Percentiles rank a stretch among this genome's conserved stretches.
Conservation (phyloP, 2,888 invertebrate genomes). For the Cheilosia urbana region DNA sequence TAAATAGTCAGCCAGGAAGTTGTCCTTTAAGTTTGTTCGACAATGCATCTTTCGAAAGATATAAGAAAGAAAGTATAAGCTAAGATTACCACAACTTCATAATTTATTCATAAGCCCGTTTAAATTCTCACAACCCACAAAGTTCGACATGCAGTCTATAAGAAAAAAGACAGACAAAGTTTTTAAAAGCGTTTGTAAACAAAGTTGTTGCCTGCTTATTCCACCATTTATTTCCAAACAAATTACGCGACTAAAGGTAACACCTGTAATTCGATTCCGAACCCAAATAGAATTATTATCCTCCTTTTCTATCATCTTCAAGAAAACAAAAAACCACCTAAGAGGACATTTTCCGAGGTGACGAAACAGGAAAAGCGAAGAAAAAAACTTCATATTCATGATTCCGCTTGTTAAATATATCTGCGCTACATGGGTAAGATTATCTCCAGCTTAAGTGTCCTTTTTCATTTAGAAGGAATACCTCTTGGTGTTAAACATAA, state of each 20-base stretch:
- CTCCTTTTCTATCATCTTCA: background rate
- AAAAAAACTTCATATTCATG: conserved; percentile 35
- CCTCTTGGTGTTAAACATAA: conserved; percentile 37
- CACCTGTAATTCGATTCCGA: background rate
- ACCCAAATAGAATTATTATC: conserved; percentile 4
- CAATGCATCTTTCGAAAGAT: background rate
- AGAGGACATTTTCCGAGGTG: conserved; percentile 6
- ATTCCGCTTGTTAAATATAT: conserved; percentile 26
- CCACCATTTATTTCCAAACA: too few species aligned
- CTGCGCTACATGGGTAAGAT: too few species aligned
- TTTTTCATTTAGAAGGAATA: conserved; percentile 24
- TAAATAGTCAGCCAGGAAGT: too few species aligned
- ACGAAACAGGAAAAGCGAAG: background rate
- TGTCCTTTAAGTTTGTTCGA: too few species aligned
- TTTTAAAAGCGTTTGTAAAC: background rate
- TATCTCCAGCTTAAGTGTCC: conserved; percentile 39
- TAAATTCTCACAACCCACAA: background rate
- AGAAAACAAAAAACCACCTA: background rate
- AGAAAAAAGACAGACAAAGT: too few species aligned
- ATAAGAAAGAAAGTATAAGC: background rate
- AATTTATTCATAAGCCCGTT: background rate
- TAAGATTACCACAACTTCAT: background rate
- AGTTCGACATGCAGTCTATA: too few species aligned
- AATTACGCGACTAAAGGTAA: background rate
- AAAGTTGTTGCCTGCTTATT: background rate